These are phyloP conservation scores for Poeciliopsis retropinna DNA, from an alignment of 2,113 vertebrate genomes.

Conservation along the genomic window DNA sequence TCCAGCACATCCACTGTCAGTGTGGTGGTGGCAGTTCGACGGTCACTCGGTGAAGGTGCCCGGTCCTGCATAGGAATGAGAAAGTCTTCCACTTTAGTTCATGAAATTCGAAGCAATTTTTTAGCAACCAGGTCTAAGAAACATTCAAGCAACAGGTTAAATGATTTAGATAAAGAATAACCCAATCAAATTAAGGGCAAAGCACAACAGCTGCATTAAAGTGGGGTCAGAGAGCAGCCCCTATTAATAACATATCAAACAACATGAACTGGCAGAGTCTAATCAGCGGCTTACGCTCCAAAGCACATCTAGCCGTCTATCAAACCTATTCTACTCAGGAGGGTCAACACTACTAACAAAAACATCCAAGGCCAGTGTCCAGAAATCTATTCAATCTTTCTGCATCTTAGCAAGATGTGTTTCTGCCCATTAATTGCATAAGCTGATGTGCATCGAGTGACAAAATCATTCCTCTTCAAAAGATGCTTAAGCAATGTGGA, in stretches of 20 bases:
- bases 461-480: background rate
- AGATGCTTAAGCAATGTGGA: background rate
- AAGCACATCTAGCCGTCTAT: background rate
- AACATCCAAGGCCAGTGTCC: background rate
- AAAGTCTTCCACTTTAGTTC: background rate
- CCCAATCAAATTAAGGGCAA: background rate
- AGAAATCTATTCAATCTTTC: background rate
- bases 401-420: background rate
- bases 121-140: background rate
- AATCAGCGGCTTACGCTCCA: background rate
- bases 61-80: slow-evolving; percentile 82
- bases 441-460: background rate
- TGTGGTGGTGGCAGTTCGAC: slow-evolving; percentile 91
- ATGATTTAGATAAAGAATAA: background rate
- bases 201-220: no score
- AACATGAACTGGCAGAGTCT: background rate
- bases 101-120: background rate
- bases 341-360: background rate
- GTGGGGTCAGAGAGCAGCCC: background rate
- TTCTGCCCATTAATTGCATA: background rate
- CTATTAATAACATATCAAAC: background rate
- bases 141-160: background rate
- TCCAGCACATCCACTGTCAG: slow-evolving; percentile 94
- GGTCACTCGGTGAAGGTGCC: slow-evolving; percentile 87
- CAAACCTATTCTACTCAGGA: background rate